These are phyloP conservation scores for Oscarella lobularis DNA, from an alignment of 37 sponge, comb jelly and placozoan genomes.

Conservation along the genomic window DNA sequence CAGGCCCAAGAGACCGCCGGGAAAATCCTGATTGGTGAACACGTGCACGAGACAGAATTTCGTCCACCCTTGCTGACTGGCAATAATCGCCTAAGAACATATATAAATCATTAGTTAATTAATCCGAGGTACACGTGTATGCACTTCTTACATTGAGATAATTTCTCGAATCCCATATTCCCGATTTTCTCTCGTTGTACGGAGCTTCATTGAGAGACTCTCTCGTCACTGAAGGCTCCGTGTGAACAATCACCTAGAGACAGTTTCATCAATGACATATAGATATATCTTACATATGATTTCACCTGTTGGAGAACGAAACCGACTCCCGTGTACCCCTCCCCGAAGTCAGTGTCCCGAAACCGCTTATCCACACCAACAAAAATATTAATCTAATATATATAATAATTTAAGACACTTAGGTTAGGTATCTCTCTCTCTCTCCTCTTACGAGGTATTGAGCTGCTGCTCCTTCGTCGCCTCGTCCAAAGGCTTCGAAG, in stretches of 20 bases:
- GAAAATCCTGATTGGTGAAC: background rate
- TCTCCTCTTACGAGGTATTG: background rate
- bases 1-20: background rate
- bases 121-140: background rate
- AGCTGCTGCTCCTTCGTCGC: background rate
- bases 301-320: background rate
- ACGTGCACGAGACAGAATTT: background rate
- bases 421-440: background rate
- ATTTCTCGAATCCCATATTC: background rate
- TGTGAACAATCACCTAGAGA: background rate
- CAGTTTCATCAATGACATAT: background rate
- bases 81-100: background rate
- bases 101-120: background rate
- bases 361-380: background rate
- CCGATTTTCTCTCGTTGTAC: background rate
- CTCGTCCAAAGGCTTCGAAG: constrained; percentile 11
- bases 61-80: background rate
- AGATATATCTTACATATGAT: background rate
- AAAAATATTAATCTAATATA: background rate
- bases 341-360: background rate
- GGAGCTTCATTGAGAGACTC: background rate
- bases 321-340: background rate
- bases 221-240: background rate
- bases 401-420: background rate
- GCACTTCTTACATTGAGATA: background rate